Evolutionary conservation across 2,113 vertebrate genomes (phyloP), one percentile per base, ranked within the genome.

Genomic region (Oncorhynchus keta): DNA sequence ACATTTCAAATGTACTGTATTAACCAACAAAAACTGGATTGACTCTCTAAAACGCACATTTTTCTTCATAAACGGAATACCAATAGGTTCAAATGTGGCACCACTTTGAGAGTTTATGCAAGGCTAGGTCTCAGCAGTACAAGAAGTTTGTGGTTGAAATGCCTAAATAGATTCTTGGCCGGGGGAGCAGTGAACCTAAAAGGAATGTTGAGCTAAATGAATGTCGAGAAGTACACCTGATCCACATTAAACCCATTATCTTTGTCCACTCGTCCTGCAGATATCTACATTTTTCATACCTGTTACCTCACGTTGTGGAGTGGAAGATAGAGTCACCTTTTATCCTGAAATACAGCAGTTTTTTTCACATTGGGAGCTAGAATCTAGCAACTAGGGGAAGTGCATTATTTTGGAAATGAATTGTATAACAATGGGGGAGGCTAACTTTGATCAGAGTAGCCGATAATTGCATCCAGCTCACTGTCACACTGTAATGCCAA

Each of bases 241-340:
- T 85, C 89, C 89, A 89, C 87, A 93, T 91, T 92, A 91, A 83
- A 86, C 26, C 83, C 86, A 89, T 91, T 90, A 89, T 90, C 83
- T 86, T 48, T 62, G 73, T 84, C 85, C 79, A 76, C 39, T 87
- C 3, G 16, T 18, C 16, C 16, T 55, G 13, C 16, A 18, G 3
- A 18, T 55, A 55, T 55, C 76, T 87, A 84, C 75, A 77, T 91
- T 87, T 89, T 90, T 91, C 83, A 89, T 83, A 66, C 76, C 79
- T 35, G 78, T 75, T 81, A 78, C 68, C 45, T 84, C 76, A 65
- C 79, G 83, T 84, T 68, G 76, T 84, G 57, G 39, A 72, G 74
- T 62, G 76, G 70, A 80, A 55, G 22, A 67, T 76, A 74, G 49
- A 75, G 78, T 69, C 77, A 73, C 61, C 32, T 64, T 77, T 81